Base-by-base conservation (phyloP, 2,113 vertebrate genomes). In the Raphicerus campestris region DNA sequence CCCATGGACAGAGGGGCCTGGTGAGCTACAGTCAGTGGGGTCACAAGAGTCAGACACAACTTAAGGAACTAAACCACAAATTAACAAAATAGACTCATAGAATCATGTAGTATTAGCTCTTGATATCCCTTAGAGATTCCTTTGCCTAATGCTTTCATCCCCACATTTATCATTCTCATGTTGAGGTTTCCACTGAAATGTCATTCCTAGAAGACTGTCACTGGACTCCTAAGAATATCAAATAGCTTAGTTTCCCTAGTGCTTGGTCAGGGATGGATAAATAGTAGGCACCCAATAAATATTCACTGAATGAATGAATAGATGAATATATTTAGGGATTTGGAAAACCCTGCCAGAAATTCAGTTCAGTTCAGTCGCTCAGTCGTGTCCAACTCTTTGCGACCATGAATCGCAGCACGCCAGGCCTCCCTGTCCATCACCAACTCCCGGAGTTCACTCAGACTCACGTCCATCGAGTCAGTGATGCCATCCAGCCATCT, bases 281-380 rank as follows among this genome's bases (percentile, higher is more conserved):
- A 51, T 83, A 83, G 26, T 92, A 89, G 73, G 1, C 15, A 91
- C 2, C 93, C 30, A 87, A 17, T 93, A 94, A 90, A 14, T 89
- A 89, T 47, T 93, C n/a, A 66, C 61, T 73, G 53, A 88, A 47
- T 84, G 32, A 93, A 66, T 92, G 35, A 92, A 26, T 56, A 70
- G 56, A 82, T 95, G 22, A 83, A 91, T 78, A 32, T 90, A 55
- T 97, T 96, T 92, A 80, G 10, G 73, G 10, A 10, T 94, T 81
- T 93, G 22, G 20, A 91, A 92, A 42, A 70, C 10, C 10, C 20
- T 86, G 13, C 7, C 53, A 91, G 58, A 93, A 93, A 22, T 93
- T 96, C 47, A 47, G 10, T 47, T 47, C 47, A 47, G 47, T 11
- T 47, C 47, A 47, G 47, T 47, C 47, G 3, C 47, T 47, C 47